Evolutionary conservation across 2,888 invertebrate species (phyloP).

Genomic region (Reticulitermes lucifugus): DNA sequence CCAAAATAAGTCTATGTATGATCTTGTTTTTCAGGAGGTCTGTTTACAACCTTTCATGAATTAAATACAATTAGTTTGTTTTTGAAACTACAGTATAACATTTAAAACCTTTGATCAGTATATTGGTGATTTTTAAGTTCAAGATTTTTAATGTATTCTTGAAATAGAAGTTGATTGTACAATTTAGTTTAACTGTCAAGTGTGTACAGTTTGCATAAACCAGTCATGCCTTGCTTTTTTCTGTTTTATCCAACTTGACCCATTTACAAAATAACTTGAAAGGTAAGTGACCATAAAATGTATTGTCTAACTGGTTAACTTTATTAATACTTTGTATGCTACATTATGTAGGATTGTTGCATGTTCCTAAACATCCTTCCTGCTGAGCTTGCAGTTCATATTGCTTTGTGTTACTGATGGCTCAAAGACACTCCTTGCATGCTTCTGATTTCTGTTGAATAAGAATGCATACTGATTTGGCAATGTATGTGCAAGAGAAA

Average conservation of each 20-base stretch:
- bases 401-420: neutral
- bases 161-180: no score
- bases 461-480: no score
- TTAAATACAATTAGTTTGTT: no score
- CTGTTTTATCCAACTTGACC: constrained; percentile 12
- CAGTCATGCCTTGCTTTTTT: neutral
- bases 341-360: neutral
- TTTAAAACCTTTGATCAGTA: no score
- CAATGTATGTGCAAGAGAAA: no score
- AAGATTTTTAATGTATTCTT: no score
- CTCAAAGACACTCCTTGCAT: neutral
- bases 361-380: neutral
- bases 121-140: no score
- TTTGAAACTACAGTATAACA: no score
- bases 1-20: no score
- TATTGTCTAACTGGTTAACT: neutral
- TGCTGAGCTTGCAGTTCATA: neutral
- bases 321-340: neutral
- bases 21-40: no score
- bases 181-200: neutral
- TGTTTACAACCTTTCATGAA: no score
- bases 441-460: neutral
- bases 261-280: constrained; percentile 7
- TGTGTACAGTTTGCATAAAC: neutral
- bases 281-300: constrained; percentile 1